Evolutionary conservation across 2,797 vertebrate genomes (phyloP), one percentile per base, ranked within the genome.

Genomic region (Peromyscus attwateri): DNA sequence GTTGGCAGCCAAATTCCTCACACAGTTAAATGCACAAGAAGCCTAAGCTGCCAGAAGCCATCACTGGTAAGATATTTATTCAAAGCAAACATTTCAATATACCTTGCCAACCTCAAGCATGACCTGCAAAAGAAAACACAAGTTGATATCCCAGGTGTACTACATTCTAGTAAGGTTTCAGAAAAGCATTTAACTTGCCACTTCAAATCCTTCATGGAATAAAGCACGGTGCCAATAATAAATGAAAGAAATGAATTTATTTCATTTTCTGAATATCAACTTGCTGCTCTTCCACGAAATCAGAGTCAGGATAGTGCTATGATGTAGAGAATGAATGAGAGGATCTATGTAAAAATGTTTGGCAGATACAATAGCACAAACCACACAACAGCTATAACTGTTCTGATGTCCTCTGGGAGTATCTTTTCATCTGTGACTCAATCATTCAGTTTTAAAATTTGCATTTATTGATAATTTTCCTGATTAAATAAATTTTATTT

Each of bases 161-260:
- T 87, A 25, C 49, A 37, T 93, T 43, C 12, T 43, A 37, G 37
- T 21, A 49, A 75, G 14, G 17, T 60, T 91, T 87, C 43, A 83
- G 80, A 17, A 87, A 87, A 49, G 75, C 31, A 73, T 83, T 79
- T 71, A 80, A 40, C 23, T 89, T 93, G 34, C 49, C n/a, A 89
- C 17, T 89, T 81, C 77, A 87, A 77, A 83, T 80, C 13, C 4
- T 82, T 96, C 85, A 43, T 79, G 29, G 14, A 82, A 89, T 85
- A 83, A 89, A 88, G 52, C 16, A 52, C 10, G 0, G 1, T 34
- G 2, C 9, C 4, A 27, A 62, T 73, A 62, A 92, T 71, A 71
- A 88, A 68, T 81, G 43, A 71, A 95, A 91, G 1, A 82, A 77
- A 71, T 60, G 21, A 34, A 52, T 62, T 82, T 46, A 66, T 4